Evolutionary conservation across 2,797 vertebrate species (phyloP).

Genomic region (Notamacropus eugenii): DNA sequence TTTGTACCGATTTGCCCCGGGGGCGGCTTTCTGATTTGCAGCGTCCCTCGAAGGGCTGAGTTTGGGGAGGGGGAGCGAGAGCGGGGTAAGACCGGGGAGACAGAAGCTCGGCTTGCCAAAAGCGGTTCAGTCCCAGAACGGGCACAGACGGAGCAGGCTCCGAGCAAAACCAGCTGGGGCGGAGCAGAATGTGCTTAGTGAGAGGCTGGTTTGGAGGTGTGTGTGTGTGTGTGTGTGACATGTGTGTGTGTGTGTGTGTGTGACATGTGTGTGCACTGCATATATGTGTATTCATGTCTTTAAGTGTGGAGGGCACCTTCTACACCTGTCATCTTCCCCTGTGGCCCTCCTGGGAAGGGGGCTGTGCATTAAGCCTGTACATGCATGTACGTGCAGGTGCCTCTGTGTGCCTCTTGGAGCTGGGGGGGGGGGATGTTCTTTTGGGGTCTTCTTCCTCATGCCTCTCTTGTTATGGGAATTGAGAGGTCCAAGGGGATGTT

Average conservation of each 20-base stretch:
- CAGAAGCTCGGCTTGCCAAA: slow-evolving; percentile 75
- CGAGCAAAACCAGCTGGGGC: slow-evolving; percentile 78
- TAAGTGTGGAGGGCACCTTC: neutral
- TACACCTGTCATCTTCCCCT: neutral
- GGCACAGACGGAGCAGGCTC: slow-evolving; percentile 79
- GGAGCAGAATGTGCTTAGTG: slow-evolving; percentile 65
- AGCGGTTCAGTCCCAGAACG: slow-evolving; percentile 75
- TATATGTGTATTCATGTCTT: neutral
- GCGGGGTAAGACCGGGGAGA: slow-evolving; percentile 61
- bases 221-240: neutral
- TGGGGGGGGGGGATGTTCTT: neutral
- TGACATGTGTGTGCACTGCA: neutral
- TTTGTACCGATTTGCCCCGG: slow-evolving; percentile 80
- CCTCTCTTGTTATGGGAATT: neutral
- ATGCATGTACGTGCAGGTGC: neutral
- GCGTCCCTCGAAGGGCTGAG: slow-evolving; percentile 76
- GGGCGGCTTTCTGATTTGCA: slow-evolving; percentile 79
- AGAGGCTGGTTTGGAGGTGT: slow-evolving; percentile 64
- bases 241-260: neutral
- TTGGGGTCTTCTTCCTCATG: neutral
- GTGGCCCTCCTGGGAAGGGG: neutral
- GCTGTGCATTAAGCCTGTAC: neutral
- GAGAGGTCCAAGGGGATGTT: neutral
- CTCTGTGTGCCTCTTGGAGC: neutral
- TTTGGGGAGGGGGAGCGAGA: slow-evolving; percentile 66